Conservation (phyloP, 2,113 vertebrate genomes). For the Nycticryphes semicollaris region DNA sequence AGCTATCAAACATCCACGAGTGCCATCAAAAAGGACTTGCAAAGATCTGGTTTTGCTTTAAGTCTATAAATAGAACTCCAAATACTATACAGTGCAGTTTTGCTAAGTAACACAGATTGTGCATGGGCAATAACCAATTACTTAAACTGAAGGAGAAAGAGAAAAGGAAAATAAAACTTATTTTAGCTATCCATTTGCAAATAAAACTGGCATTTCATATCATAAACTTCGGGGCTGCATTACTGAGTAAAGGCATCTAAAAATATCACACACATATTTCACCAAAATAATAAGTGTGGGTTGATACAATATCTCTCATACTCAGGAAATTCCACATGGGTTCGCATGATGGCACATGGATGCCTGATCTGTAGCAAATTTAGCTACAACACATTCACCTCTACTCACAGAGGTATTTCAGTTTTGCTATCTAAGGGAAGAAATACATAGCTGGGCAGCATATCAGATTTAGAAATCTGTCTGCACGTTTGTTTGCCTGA, state of each 20-base stretch:
- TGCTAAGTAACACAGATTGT: not conserved
- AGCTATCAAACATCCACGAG: not conserved
- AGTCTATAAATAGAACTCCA: not conserved
- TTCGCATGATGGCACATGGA: not conserved
- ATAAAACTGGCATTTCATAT: not conserved
- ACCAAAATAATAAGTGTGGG: not conserved
- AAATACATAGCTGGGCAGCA: not conserved
- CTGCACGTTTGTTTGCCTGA: not conserved
- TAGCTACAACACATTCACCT: not conserved
- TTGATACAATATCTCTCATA: not conserved
- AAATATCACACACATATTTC: not conserved
- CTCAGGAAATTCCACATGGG: not conserved
- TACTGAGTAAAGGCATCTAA: not conserved
- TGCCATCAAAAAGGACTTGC: not conserved
- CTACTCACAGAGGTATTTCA: not conserved
- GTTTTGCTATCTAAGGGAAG: not conserved
- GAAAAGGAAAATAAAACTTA: not conserved
- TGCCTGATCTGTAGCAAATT: conserved; percentile 5
- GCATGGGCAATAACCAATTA: not conserved
- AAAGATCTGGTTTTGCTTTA: not conserved
- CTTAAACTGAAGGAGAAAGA: not conserved
- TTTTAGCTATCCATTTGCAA: not conserved
- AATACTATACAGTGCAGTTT: not conserved
- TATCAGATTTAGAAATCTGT: not conserved
- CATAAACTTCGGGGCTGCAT: not conserved